These are phyloP conservation scores for Spheniscus mendiculus DNA, from an alignment of 2,113 vertebrate species.

Conservation along the genomic window DNA sequence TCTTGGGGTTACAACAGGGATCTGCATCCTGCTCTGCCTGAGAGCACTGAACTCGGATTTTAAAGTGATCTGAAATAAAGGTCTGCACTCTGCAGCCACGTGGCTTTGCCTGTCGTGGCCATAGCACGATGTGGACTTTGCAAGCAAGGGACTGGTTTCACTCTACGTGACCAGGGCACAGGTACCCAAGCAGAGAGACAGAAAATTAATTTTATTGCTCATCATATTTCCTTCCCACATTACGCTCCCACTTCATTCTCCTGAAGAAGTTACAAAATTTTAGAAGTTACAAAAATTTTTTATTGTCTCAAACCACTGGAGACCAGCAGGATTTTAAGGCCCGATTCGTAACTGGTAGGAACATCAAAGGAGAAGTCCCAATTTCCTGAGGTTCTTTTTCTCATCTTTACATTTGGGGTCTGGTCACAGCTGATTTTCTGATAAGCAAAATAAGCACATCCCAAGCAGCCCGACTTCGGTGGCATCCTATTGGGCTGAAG, in stretches of 20 bases:
- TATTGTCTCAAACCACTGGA: neutral
- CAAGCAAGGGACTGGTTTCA: neutral
- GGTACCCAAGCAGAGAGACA: neutral
- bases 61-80: neutral
- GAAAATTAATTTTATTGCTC: neutral
- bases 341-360: neutral
- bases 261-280: neutral
- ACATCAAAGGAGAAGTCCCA: slow-evolving; percentile 1
- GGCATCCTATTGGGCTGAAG: neutral
- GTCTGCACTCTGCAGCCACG: neutral
- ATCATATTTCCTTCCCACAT: neutral
- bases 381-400: neutral
- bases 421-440: neutral
- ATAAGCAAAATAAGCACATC: neutral
- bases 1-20: neutral
- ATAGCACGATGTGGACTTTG: rapidly evolving
- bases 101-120: neutral
- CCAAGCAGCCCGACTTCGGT: neutral
- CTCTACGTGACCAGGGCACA: neutral
- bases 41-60: rapidly evolving
- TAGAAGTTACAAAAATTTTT: neutral
- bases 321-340: neutral
- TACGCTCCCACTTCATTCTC: neutral
- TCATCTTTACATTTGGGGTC: neutral
- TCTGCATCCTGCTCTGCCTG: neutral